Conservation (phyloP, 2,797 vertebrate genomes). For the Thamnophis elegans region DNA sequence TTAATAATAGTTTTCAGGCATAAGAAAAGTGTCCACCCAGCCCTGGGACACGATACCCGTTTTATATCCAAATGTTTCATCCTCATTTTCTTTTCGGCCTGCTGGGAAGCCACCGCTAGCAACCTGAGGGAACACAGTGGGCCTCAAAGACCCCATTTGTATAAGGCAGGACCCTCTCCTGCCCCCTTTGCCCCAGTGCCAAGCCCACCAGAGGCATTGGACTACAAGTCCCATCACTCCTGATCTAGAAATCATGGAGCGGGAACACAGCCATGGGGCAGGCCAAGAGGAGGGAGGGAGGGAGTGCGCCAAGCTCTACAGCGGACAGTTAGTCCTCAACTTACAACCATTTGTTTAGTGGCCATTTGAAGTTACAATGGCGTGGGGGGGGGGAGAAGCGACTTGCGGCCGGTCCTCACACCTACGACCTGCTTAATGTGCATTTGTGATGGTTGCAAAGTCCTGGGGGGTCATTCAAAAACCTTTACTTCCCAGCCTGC, state of each 20-base stretch:
- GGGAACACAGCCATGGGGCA: background rate
- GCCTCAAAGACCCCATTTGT: background rate
- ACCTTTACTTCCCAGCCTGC: too few species aligned
- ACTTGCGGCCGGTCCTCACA: background rate
- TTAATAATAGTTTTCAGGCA: background rate
- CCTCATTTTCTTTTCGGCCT: background rate
- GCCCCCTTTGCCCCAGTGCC: background rate
- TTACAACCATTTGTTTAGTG: background rate
- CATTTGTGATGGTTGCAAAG: fast-evolving
- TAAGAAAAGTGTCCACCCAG: background rate
- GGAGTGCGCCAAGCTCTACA: too few species aligned
- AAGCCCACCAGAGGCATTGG: background rate
- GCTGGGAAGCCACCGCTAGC: background rate
- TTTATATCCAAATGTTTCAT: background rate
- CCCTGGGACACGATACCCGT: background rate
- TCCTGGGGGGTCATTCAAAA: too few species aligned
- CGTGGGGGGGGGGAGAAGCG: fast-evolving
- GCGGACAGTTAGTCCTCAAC: background rate
- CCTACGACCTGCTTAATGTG: background rate
- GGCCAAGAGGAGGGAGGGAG: background rate
- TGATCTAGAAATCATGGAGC: background rate
- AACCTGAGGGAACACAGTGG: background rate
- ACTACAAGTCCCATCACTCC: background rate
- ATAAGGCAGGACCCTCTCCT: background rate
- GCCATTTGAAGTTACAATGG: background rate